Conservation (phyloP, 1,140 invertebrate genomes). For the Lysiphlebus fabarum region DNA sequence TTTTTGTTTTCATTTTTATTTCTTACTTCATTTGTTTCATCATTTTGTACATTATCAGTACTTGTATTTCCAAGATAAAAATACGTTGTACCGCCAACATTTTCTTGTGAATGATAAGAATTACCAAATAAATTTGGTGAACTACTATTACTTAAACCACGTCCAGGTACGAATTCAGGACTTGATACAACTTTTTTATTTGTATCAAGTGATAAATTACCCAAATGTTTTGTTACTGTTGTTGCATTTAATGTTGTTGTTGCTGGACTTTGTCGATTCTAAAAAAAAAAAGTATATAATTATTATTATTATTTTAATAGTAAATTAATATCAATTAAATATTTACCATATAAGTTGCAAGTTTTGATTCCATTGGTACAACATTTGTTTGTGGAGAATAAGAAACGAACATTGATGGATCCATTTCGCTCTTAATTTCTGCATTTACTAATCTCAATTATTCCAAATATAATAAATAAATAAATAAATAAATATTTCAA, state of each 20-base stretch:
- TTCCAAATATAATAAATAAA: background rate
- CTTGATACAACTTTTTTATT: conserved; percentile 53
- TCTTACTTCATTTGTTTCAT: conserved; percentile 44
- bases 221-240: conserved; percentile 57
- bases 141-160: conserved; percentile 44
- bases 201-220: conserved; percentile 59
- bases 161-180: conserved; percentile 51
- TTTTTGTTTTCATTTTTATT: background rate
- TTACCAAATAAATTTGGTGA: conserved; percentile 50
- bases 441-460: conserved; percentile 43
- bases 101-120: conserved; percentile 66
- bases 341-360: conserved; percentile 78
- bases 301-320: conserved; percentile 5
- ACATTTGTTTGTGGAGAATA: conserved; percentile 62
- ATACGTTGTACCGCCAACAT: conserved; percentile 91
- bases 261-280: conserved; percentile 61
- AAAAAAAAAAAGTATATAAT: conserved; percentile 11
- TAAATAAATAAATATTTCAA: background rate
- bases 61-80: conserved; percentile 68
- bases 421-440: conserved; percentile 48
- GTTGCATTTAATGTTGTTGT: conserved; percentile 50
- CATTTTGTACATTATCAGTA: conserved; percentile 42
- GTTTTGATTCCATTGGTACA: conserved; percentile 78
- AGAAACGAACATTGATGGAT: conserved; percentile 52
- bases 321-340: conserved; percentile 10